Conservation (phyloP, 2,888 invertebrate genomes). For the Macrophya alboannulata region DNA sequence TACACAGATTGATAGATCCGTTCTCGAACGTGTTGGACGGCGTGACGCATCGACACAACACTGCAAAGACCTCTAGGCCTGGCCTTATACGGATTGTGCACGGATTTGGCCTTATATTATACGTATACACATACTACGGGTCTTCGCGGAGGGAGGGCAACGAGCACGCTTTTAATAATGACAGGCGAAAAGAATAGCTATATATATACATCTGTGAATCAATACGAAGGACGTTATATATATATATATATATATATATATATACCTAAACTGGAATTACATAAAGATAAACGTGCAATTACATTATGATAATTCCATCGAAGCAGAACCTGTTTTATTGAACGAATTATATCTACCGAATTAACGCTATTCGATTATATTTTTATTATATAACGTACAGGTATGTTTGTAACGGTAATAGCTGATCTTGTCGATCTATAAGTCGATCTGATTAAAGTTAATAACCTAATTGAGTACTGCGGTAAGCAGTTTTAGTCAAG, state of each 20-base stretch:
- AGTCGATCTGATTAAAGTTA: not conserved
- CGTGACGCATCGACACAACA: constrained; percentile 13
- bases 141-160: constrained; percentile 1
- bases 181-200: constrained; percentile 22
- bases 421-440: not conserved
- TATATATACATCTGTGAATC: constrained; percentile 10
- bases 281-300: not conserved
- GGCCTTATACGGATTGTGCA: constrained; percentile 27
- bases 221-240: not conserved
- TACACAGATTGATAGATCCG: not conserved
- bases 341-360: not conserved
- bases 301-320: not conserved
- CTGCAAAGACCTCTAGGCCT: not conserved
- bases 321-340: not conserved
- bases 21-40: not conserved
- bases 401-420: not conserved
- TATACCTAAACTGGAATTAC: not conserved
- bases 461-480: not conserved
- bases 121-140: not conserved
- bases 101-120: not conserved
- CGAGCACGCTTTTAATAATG: not conserved
- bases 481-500: not conserved
- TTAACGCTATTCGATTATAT: not conserved
- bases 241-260: not conserved
- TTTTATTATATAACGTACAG: not conserved